Conservation (phyloP, 2,113 vertebrate species). For the Brachyhypopomus gauderio region DNA sequence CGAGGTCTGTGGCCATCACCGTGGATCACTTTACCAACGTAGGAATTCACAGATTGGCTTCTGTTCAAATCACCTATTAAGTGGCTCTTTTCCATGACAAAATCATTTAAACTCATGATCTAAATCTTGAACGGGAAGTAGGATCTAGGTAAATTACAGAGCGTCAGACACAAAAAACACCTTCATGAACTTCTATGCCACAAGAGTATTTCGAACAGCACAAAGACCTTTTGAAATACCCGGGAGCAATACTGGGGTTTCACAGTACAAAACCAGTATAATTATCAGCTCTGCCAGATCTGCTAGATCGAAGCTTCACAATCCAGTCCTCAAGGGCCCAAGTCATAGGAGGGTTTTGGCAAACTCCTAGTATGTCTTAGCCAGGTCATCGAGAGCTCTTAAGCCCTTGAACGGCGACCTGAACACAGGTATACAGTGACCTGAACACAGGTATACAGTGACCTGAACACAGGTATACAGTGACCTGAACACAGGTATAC, state of each 20-base stretch:
- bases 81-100: not conserved
- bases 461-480: too few relatives aligned
- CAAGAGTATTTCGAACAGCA: not conserved
- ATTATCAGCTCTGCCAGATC: not conserved
- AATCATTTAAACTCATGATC: not conserved
- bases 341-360: too few relatives aligned
- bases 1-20: conserved; percentile 24
- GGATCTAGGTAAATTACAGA: conserved; percentile 8
- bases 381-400: too few relatives aligned
- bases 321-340: too few relatives aligned
- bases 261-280: not conserved
- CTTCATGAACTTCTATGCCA: conserved; percentile 12
- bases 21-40: not conserved
- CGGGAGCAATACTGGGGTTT: not conserved
- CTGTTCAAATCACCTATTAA: conserved; percentile 14
- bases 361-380: too few relatives aligned
- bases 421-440: too few relatives aligned
- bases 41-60: not conserved
- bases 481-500: too few relatives aligned
- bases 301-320: too few relatives aligned
- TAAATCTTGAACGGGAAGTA: not conserved
- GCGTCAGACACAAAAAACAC: not conserved
- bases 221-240: too few relatives aligned
- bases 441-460: too few relatives aligned
- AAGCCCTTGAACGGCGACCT: too few relatives aligned